Percentiles rank a stretch among this genome's conserved stretches.
phyloP scores from a whole-genome alignment of 2,888 invertebrate species.

The Drosophila flavopinicola region DNA sequence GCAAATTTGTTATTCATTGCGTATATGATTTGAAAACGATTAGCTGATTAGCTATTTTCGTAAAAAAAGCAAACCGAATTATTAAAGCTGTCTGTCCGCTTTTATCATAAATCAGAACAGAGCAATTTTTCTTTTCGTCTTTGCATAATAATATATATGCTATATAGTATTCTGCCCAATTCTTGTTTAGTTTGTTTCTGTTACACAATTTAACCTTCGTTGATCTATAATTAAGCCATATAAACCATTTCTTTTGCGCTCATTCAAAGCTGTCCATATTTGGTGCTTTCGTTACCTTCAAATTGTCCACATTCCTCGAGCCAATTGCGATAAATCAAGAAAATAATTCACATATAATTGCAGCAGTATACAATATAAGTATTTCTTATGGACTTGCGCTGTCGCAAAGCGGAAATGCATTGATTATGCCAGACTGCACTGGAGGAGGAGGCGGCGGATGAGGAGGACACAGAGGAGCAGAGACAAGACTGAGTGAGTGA shows the following conservation, averaged over 20 bases:
- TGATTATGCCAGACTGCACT: conserved; percentile 57
- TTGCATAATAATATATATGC: no score
- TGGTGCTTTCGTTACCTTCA: conserved; percentile 29
- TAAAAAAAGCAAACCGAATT: no score
- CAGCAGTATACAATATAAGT: conserved; percentile 22
- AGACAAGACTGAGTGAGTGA: conserved; percentile 9
- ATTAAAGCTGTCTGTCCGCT: no score
- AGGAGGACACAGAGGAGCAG: conserved; percentile 4
- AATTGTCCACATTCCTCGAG: conserved; percentile 21
- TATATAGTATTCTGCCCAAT: no score
- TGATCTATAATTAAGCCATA: conserved; percentile 20
- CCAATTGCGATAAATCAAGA: conserved; percentile 60
- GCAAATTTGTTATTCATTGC: background rate
- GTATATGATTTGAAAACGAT: no score
- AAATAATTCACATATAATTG: conserved; percentile 62
- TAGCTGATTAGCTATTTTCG: no score
- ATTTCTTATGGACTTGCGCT: conserved; percentile 20
- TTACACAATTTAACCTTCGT: conserved; percentile 35
- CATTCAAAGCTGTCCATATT: conserved; percentile 33
- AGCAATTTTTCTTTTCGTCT: no score
- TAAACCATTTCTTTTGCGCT: conserved; percentile 18
- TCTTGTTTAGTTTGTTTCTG: background rate
- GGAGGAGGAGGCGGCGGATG: background rate
- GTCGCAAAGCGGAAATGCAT: conserved; percentile 70
- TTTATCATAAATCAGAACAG: no score